Evolutionary conservation across 2,797 vertebrate species (phyloP), one percentile per base, ranked within the genome.

Genomic region (Platalea minor): DNA sequence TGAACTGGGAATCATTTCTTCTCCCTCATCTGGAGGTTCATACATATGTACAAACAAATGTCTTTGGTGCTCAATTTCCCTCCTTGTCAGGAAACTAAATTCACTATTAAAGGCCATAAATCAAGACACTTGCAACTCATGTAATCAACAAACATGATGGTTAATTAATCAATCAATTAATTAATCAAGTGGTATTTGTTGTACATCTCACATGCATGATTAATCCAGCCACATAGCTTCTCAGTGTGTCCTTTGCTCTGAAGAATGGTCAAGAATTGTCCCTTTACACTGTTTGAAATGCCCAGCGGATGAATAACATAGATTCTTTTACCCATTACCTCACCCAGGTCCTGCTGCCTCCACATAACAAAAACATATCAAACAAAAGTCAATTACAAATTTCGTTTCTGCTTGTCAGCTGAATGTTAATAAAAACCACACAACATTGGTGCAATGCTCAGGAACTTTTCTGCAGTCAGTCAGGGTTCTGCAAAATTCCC

Each of bases 351-450:
- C 57, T 87, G 46, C 35, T 85, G 89, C 51, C 23, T 56, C 48
- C 75, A 53, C 10, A 23, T 46, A 85, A 67, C 17, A 92, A 74
- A 94, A 81, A 53, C 4, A 13, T 65, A 75, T 59, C 72, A 84
- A 90, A 86, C 39, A 92, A 60, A 94, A 95, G 64, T 57, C 11
- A 81, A 20, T 43, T 72, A 37, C 59, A 88, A 95, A 93, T 85
- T 82, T 60, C 86, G 20, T 37, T 88, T 89, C 59, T 80, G 54
- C 35, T 53, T 61, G 35, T 84, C 87, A 89, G 53, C 7, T 81
- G 54, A 89, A 67, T 46, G 19, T 53, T 93, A 91, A 82, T 24
- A 81, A 78, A 91, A 93, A 63, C 0, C 13, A 61, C 23, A 74
- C 85, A 84, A 12, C 16, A 41, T n/a, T 39, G 33, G 25, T 91